These are phyloP conservation scores for Notamacropus eugenii DNA, from an alignment of 2,797 vertebrate genomes.

Conservation along the genomic window DNA sequence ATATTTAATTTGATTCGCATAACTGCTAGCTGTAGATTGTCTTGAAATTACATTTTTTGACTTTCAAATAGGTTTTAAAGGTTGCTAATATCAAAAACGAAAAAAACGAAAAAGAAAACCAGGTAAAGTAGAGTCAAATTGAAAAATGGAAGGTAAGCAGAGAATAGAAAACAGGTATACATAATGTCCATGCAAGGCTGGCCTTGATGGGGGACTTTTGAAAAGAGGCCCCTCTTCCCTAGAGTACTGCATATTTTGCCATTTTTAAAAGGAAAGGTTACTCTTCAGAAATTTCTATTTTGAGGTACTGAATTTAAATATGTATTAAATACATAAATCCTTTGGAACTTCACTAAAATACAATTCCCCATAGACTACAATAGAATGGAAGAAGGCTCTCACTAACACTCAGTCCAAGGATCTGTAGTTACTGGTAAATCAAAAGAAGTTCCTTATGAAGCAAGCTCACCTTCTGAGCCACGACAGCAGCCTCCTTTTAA, in stretches of 20 bases:
- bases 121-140: neutral
- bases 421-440: neutral
- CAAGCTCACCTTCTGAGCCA: neutral
- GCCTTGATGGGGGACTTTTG: neutral
- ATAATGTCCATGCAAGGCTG: neutral
- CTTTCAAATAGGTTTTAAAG: neutral
- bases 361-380: neutral
- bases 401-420: neutral
- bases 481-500: neutral
- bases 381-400: neutral
- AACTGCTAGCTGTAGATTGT: neutral
- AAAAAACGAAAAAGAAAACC: neutral
- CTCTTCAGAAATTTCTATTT: neutral
- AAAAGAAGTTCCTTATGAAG: neutral
- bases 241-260: neutral
- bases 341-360: neutral
- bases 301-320: neutral
- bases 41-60: neutral
- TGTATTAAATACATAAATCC: neutral
- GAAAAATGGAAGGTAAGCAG: neutral
- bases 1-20: neutral
- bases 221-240: neutral
- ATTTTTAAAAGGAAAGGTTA: neutral
- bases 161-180: neutral
- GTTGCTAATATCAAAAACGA: neutral